These are phyloP conservation scores for Onychostoma macrolepis DNA, from an alignment of 2,113 vertebrate species.

Conservation along the genomic window DNA sequence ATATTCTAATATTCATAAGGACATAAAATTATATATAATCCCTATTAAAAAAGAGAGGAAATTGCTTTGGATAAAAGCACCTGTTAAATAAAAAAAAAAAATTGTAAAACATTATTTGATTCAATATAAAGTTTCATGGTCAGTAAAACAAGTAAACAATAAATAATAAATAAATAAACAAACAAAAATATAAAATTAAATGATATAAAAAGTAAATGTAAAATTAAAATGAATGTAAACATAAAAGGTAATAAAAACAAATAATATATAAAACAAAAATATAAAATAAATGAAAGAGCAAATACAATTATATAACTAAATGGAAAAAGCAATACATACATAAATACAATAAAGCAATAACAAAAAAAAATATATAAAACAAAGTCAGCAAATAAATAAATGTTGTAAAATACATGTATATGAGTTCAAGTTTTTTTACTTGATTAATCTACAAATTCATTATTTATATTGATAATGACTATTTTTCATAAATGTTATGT, in stretches of 20 bases:
- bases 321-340: neutral
- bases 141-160: neutral
- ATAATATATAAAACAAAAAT: neutral
- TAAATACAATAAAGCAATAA: too few species aligned
- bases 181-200: neutral
- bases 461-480: neutral
- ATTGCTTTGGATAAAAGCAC: neutral
- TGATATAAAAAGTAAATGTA: neutral
- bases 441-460: too few species aligned
- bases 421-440: too few species aligned
- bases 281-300: neutral
- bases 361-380: too few species aligned
- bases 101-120: neutral
- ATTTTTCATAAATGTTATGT: neutral
- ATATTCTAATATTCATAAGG: too few species aligned
- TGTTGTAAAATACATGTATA: neutral
- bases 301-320: neutral
- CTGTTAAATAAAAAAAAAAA: neutral
- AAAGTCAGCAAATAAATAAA: neutral
- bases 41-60: neutral
- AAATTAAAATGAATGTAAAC: neutral
- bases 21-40: too few species aligned
- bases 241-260: neutral
- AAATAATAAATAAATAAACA: neutral
- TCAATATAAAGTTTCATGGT: neutral